Evolutionary conservation across 2,113 vertebrate species (phyloP), one percentile per base, ranked within the genome.

Genomic region (Phyllopteryx taeniolatus): DNA sequence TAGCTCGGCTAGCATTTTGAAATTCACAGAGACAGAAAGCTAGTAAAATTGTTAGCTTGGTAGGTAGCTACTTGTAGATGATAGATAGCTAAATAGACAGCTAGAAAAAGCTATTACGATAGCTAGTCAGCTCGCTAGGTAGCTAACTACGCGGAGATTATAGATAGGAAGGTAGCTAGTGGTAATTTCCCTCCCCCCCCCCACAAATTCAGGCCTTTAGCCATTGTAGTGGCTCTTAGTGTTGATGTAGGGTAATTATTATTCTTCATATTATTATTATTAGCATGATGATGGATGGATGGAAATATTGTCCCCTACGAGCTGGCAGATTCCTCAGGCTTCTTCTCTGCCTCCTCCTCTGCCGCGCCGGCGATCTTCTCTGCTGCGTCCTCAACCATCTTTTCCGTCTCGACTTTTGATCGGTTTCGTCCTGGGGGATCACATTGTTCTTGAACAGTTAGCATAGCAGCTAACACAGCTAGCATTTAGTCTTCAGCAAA

Each of bases 301-400:
- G 80, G 68, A 81, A 72, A 74, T 68, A 82, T 75, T 79, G 88
- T 88, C 85, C 88, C 83, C 86, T 92, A 93, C 84, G 90, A 91
- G 42, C 83, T 70, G 0, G 79, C 86, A 8, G 59, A 61, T 77
- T 88, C 90, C 35, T 86, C 86, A 22, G 44, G 82, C 83, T 88
- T 90, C 83, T 82, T 83, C 80, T 86, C 89, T 67, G 19, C 83
- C 11, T 72, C 78, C 35, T 81, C 85, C 43, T 76, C 75, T 5
- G 64, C 83, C 46, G 70, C 84, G 2, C 75, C 73, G 20, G 70
- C 73, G n/a, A 72, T 22, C 70, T 83, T 77, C 75, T 82, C 86
- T 7, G 46, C 80, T 2, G 39, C 79, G 13, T 83, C 74, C 46
- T 82, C 56, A 4, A 10, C 83, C 57, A 70, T 76, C n/a, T 86